Conservation (phyloP, 2,888 invertebrate genomes). For the Argyresthia albistria region DNA sequence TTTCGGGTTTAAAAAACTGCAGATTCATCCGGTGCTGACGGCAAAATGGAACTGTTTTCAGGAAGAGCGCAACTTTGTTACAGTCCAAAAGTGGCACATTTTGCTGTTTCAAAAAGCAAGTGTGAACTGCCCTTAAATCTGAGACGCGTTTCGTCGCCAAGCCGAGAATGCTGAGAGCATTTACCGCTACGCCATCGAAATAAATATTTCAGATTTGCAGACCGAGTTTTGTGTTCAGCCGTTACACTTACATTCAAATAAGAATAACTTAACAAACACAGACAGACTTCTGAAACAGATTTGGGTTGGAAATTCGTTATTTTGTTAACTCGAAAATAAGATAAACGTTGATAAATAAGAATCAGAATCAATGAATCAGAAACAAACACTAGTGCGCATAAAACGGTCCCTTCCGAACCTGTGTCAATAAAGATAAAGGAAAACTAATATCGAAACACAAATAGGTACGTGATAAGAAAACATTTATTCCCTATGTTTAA, state of each 20-base stretch:
- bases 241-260: constrained; percentile 32
- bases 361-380: neutral
- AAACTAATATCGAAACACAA: constrained; percentile 71
- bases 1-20: constrained; percentile 3
- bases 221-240: constrained; percentile 37
- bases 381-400: constrained; percentile 23
- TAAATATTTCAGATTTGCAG: constrained; percentile 58
- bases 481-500: constrained; percentile 73
- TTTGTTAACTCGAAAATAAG: neutral
- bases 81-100: neutral
- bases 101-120: neutral
- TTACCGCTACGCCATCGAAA: constrained; percentile 40
- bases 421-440: constrained; percentile 72
- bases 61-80: neutral
- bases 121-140: constrained; percentile 4
- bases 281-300: neutral
- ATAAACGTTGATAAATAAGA: too few relatives aligned
- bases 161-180: constrained; percentile 47
- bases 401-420: constrained; percentile 59
- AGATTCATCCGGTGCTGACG: neutral
- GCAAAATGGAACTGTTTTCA: neutral
- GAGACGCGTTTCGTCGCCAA: constrained; percentile 29
- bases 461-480: constrained; percentile 73
- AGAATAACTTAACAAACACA: neutral
- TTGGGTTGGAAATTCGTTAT: neutral